These are phyloP conservation scores for Caenorhabditis auriculariae DNA, from an alignment of 2,888 invertebrate species.

Conservation along the genomic window DNA sequence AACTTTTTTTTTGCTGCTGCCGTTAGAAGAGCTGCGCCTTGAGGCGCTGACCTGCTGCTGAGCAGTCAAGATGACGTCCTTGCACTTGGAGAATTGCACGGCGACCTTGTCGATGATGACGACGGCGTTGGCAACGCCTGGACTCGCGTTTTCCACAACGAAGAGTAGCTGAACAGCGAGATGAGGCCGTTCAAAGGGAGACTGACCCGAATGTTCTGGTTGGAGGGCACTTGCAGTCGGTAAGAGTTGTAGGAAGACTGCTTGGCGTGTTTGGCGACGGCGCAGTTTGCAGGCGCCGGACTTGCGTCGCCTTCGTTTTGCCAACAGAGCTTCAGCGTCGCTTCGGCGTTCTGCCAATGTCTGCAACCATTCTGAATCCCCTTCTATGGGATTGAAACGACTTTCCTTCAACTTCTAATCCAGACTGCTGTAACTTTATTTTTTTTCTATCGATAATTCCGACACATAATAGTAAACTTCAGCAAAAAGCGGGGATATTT, in stretches of 20 bases:
- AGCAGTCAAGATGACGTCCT: neutral
- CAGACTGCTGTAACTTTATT: too few species aligned
- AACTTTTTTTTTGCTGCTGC: too few species aligned
- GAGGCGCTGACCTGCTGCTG: too few species aligned
- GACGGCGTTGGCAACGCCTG: conserved; percentile 6
- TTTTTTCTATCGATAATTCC: too few species aligned
- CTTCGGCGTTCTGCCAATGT: conserved; percentile 47
- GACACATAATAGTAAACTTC: too few species aligned
- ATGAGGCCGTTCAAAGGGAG: neutral
- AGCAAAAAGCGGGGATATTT: too few species aligned
- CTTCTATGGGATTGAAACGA: too few species aligned
- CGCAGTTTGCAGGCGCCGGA: conserved; percentile 27
- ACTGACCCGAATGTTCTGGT: conserved; percentile 25
- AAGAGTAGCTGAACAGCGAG: conserved; percentile 27
- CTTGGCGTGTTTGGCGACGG: conserved; percentile 25
- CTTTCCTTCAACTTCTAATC: too few species aligned
- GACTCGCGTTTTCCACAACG: conserved; percentile 29
- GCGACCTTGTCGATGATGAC: conserved; percentile 8
- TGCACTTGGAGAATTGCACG: conserved; percentile 4
- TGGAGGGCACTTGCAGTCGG: conserved; percentile 18
- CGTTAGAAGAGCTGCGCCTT: too few species aligned
- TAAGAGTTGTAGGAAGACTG: conserved; percentile 36
- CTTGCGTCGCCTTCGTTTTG: conserved; percentile 23
- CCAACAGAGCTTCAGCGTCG: conserved; percentile 40
- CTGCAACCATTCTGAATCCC: conserved; percentile 30